A percentile compares a stretch with the other conserved stretches of the same genome.
Evolutionary conservation across 2,113 vertebrate species (phyloP).

Genomic region (Ramphastos sulfuratus): DNA sequence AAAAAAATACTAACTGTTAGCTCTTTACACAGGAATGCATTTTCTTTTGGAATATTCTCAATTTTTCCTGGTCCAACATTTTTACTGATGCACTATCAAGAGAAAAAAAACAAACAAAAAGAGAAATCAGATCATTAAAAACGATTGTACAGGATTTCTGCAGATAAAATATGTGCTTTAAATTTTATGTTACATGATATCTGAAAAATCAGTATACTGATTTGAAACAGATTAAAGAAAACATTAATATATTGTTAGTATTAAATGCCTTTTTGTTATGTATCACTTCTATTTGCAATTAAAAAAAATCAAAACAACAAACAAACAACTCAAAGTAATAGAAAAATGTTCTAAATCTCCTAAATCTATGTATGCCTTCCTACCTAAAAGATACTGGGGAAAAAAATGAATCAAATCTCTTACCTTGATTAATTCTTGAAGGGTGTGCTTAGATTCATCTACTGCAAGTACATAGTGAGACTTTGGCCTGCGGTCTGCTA

Average conservation of each 20-base stretch:
- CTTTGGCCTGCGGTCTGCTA: constrained; percentile 81
- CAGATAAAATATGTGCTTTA: not conserved
- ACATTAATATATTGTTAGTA: not conserved
- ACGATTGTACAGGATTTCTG: not conserved
- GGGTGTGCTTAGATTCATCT: constrained; percentile 80
- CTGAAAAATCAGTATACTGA: not conserved
- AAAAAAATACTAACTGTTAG: constrained; percentile 79
- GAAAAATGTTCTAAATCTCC: not conserved
- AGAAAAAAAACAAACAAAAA: not conserved
- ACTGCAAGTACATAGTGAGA: constrained; percentile 85
- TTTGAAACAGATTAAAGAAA: not conserved
- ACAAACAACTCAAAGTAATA: not conserved
- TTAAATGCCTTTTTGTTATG: not conserved
- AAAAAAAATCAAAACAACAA: not conserved
- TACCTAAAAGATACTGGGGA: not conserved
- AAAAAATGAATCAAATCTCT: not conserved
- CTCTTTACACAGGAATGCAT: constrained; percentile 80
- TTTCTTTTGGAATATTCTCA: constrained; percentile 77
- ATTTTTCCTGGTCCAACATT: constrained; percentile 83
- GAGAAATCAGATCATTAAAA: not conserved
- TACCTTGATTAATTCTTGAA: constrained; percentile 87
- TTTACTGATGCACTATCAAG: constrained; percentile 80
- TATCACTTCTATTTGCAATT: not conserved
- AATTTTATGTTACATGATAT: not conserved
- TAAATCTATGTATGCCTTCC: not conserved